Evolutionary conservation across 2,113 vertebrate genomes (phyloP).

Genomic region (Dicentrarchus labrax): DNA sequence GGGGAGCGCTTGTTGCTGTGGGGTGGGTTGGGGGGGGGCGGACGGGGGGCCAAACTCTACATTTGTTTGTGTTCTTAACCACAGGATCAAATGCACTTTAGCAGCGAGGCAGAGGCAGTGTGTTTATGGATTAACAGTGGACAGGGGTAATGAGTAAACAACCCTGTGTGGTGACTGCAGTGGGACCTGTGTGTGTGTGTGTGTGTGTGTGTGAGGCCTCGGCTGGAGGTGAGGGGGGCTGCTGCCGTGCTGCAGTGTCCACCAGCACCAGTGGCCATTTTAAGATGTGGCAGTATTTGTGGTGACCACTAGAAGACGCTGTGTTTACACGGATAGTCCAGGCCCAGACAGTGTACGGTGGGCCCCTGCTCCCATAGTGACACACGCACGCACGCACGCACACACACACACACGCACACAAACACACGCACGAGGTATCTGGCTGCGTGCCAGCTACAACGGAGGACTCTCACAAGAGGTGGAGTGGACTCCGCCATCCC

Average conservation of each 20-base stretch:
- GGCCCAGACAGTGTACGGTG: slow-evolving; percentile 76
- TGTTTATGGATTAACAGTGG: slow-evolving; percentile 56
- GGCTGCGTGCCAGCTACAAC: slow-evolving; percentile 89
- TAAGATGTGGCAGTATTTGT: slow-evolving; percentile 65
- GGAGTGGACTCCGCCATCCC: slow-evolving; percentile 86
- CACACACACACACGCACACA: slow-evolving; percentile 48
- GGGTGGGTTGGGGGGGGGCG: too few species aligned
- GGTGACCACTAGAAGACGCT: slow-evolving; percentile 81
- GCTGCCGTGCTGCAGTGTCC: slow-evolving; percentile 76
- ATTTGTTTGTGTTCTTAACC: slow-evolving; percentile 14
- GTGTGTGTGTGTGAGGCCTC: slow-evolving; percentile 26
- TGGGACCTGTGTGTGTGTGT: slow-evolving; percentile 23
- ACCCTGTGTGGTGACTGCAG: slow-evolving; percentile 42
- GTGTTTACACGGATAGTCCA: slow-evolving; percentile 73
- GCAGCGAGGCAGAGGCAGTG: not conserved
- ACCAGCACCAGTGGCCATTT: slow-evolving; percentile 78
- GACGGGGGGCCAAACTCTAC: slow-evolving; percentile 6
- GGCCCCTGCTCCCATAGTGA: slow-evolving; percentile 82
- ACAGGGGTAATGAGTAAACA: slow-evolving; percentile 48
- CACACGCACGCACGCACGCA: slow-evolving; percentile 68
- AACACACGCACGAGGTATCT: slow-evolving; percentile 87
- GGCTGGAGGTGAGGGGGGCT: slow-evolving; percentile 6
- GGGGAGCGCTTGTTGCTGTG: not conserved
- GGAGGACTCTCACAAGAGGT: slow-evolving; percentile 88
- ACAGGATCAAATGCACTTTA: not conserved